Conservation (phyloP, 2,888 invertebrate genomes). For the Lordiphosa andalusiaca region DNA sequence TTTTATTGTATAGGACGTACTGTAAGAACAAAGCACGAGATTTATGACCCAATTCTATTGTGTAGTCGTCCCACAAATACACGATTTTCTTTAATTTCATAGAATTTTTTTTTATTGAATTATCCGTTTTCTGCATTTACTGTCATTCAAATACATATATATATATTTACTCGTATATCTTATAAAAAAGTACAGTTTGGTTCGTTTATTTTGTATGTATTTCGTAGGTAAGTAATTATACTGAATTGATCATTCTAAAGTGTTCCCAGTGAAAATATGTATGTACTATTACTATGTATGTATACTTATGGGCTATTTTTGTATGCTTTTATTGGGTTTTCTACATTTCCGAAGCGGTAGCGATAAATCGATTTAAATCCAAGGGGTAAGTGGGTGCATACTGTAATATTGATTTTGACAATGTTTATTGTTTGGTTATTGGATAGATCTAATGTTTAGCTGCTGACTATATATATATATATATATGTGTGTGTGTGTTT, state of each 20-base stretch:
- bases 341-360: slow-evolving; percentile 11
- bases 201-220: slow-evolving; percentile 58
- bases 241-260: slow-evolving; percentile 45
- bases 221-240: slow-evolving; percentile 22
- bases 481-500: slow-evolving; percentile 18
- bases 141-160: slow-evolving; percentile 41
- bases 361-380: no score
- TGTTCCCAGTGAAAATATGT: slow-evolving; percentile 57
- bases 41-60: not conserved
- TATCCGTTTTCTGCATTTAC: slow-evolving; percentile 49
- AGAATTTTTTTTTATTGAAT: slow-evolving; percentile 48
- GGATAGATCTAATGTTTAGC: no score
- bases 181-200: slow-evolving; percentile 69
- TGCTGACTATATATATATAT: no score
- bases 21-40: no score
- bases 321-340: slow-evolving; percentile 22
- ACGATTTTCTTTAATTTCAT: slow-evolving; percentile 18
- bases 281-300: slow-evolving; percentile 15
- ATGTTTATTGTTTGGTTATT: no score
- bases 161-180: slow-evolving; percentile 42
- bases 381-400: no score
- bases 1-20: no score
- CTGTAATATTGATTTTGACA: no score
- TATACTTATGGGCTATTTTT: slow-evolving; percentile 36
- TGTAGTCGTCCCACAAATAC: not conserved